A percentile compares a stretch with the other conserved stretches of the same genome.
Conservation (phyloP, 2,797 vertebrate genomes). For the Gallirallus australis region DNA sequence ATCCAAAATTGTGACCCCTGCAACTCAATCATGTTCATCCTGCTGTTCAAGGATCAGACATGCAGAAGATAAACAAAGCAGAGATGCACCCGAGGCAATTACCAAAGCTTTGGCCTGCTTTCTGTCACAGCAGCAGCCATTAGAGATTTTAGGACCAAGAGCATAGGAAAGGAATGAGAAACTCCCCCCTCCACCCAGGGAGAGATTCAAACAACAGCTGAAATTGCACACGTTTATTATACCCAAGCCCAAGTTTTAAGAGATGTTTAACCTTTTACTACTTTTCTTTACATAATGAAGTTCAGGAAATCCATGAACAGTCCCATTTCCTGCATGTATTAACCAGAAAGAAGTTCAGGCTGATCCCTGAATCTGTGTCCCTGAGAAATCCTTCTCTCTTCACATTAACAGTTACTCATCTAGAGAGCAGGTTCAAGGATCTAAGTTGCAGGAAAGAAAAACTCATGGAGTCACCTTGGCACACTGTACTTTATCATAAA, state of each 20-base stretch:
- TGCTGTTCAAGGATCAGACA: not conserved
- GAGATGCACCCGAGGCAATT: not conserved
- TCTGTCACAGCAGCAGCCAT: not conserved
- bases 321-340: not conserved
- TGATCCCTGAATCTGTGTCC: not conserved
- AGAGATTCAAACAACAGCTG: not conserved
- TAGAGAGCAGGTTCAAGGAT: not conserved
- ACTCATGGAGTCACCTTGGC: not conserved
- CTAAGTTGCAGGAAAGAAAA: not conserved
- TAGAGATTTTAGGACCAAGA: not conserved
- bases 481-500: not conserved
- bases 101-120: not conserved
- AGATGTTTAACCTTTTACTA: not conserved
- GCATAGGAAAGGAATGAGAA: not conserved
- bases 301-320: not conserved
- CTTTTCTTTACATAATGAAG: not conserved
- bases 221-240: not conserved
- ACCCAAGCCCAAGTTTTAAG: not conserved
- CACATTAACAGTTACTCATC: not conserved
- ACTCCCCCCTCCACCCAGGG: not conserved
- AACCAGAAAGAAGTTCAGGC: not conserved
- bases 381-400: not conserved
- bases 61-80: conserved; percentile 15
- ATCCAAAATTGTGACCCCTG: not conserved
- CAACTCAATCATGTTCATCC: not conserved